A percentile compares a stretch with the other conserved stretches of the same genome.
Evolutionary conservation across 2,888 invertebrate genomes (phyloP).

Genomic region (Xestia xanthographa): DNA sequence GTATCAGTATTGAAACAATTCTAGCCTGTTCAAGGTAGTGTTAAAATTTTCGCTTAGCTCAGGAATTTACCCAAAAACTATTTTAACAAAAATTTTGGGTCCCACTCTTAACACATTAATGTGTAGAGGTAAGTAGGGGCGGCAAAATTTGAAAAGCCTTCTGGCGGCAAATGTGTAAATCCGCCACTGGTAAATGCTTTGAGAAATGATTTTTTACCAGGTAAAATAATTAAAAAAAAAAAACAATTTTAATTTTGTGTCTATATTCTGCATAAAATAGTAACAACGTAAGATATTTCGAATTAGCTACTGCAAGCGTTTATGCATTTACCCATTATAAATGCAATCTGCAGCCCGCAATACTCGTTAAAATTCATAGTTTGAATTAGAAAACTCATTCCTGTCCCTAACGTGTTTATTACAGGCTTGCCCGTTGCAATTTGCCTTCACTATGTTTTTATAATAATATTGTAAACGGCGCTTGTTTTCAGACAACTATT

Average conservation of each 20-base stretch:
- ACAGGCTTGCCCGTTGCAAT: slow-evolving; percentile 11
- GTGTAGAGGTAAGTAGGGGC: too few species aligned
- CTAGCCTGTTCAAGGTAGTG: too few species aligned
- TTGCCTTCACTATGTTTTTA: slow-evolving; percentile 36
- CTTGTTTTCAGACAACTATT: slow-evolving; percentile 40
- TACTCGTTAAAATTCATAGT: slow-evolving; percentile 61
- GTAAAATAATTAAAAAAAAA: not conserved
- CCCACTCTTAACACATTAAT: too few species aligned
- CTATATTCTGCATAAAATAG: not conserved
- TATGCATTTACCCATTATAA: slow-evolving; percentile 30
- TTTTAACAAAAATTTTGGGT: too few species aligned
- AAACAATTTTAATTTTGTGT: not conserved
- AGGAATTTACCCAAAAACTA: too few species aligned
- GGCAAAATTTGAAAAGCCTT: too few species aligned
- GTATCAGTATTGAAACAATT: too few species aligned
- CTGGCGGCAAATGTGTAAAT: too few species aligned
- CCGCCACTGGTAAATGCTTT: not conserved
- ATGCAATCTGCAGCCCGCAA: slow-evolving; percentile 46
- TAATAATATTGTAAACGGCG: slow-evolving; percentile 8
- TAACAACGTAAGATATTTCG: not conserved
- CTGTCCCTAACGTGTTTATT: slow-evolving; percentile 28
- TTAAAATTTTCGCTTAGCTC: too few species aligned
- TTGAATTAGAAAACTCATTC: slow-evolving; percentile 56
- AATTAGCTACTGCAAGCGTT: slow-evolving; percentile 26
- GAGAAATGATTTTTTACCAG: too few species aligned